Evolutionary conservation across 2,888 invertebrate genomes (phyloP).

Genomic region (Noctua pronuba): DNA sequence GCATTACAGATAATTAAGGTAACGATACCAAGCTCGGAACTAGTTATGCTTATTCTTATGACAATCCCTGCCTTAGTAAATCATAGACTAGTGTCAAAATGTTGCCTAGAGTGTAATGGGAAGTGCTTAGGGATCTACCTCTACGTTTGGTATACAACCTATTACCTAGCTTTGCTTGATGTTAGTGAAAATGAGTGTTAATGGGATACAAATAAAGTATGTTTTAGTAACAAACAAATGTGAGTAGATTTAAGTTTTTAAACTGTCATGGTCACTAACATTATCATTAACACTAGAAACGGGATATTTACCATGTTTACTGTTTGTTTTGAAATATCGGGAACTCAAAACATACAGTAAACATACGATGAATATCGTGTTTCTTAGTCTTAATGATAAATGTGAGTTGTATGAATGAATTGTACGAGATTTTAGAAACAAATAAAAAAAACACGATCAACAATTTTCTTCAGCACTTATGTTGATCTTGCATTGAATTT

Average conservation of each 20-base stretch:
- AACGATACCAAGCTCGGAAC: neutral
- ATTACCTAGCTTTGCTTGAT: neutral
- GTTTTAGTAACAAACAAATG: neutral
- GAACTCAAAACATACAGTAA: no score
- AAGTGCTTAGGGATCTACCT: neutral
- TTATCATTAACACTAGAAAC: no score
- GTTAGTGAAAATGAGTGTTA: neutral
- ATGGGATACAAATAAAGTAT: neutral
- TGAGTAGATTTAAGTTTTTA: no score
- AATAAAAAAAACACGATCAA: neutral
- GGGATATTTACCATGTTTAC: no score
- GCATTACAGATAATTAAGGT: neutral
- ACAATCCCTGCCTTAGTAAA: neutral
- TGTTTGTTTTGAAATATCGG: no score
- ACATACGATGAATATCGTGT: no score
- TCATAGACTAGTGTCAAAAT: neutral
- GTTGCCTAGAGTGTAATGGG: neutral
- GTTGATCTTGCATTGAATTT: neutral
- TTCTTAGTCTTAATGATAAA: no score
- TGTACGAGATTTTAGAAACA: neutral
- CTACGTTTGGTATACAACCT: neutral
- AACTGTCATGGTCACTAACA: no score
- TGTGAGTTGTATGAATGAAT: neutral
- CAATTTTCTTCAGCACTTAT: neutral
- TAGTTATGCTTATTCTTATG: neutral